These are phyloP conservation scores for Syrmaticus mikado DNA, from an alignment of 2,113 vertebrate genomes.

Conservation along the genomic window DNA sequence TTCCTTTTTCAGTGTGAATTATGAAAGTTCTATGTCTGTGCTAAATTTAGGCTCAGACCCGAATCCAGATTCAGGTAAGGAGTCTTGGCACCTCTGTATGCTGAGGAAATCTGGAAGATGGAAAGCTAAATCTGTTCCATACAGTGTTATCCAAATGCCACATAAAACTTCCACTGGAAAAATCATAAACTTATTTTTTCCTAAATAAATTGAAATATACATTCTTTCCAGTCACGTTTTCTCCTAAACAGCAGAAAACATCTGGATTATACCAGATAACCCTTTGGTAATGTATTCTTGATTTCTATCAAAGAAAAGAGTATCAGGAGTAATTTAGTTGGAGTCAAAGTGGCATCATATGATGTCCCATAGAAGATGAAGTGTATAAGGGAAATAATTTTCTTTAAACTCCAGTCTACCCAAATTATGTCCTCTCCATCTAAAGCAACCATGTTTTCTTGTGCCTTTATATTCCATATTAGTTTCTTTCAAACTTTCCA, in stretches of 20 bases:
- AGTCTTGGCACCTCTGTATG: neutral
- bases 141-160: neutral
- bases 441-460: neutral
- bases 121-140: neutral
- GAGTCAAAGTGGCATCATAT: neutral
- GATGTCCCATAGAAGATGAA: neutral
- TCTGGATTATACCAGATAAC: neutral
- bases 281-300: constrained; percentile 13
- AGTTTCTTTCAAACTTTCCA: constrained; percentile 46
- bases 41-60: neutral
- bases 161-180: constrained; percentile 38
- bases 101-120: neutral
- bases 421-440: neutral
- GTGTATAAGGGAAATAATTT: neutral
- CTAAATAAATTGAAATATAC: neutral
- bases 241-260: neutral
- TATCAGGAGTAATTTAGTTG: neutral
- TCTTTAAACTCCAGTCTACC: neutral
- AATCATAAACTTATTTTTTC: neutral
- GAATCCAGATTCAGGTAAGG: neutral
- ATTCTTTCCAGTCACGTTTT: constrained; percentile 31
- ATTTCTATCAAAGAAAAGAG: constrained; percentile 16
- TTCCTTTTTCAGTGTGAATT: neutral
- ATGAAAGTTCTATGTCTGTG: neutral
- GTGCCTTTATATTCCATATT: neutral